These are phyloP conservation scores for Tenebrio molitor DNA, from an alignment of 1,140 invertebrate species.

Conservation along the genomic window DNA sequence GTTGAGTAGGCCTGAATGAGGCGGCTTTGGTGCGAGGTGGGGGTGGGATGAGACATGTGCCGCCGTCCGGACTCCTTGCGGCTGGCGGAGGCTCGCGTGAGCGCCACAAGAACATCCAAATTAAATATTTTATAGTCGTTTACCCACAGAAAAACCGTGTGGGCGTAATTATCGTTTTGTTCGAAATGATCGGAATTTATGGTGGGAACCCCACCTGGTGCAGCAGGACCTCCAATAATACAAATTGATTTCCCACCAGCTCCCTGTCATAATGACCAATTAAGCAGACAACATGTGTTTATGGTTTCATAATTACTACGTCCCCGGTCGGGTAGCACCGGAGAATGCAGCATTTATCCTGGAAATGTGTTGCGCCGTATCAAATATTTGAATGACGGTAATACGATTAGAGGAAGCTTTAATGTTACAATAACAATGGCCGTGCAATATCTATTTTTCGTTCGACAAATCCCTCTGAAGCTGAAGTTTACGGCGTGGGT, in stretches of 20 bases:
- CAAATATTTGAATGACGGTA: slow-evolving; percentile 44
- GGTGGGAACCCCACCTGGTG: slow-evolving; percentile 6
- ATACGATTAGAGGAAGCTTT: slow-evolving; percentile 46
- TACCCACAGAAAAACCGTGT: background rate
- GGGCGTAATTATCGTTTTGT: background rate
- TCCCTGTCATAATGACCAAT: slow-evolving; percentile 16
- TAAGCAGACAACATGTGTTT: slow-evolving; percentile 34
- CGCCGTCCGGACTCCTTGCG: slow-evolving; percentile 9
- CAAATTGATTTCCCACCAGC: slow-evolving; percentile 31
- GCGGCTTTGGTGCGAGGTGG: slow-evolving; percentile 45
- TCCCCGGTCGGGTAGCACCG: slow-evolving; percentile 2
- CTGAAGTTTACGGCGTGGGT: slow-evolving; percentile 24
- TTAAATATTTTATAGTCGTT: slow-evolving; percentile 29
- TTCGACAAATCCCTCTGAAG: slow-evolving; percentile 38
- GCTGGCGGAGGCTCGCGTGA: slow-evolving; percentile 5
- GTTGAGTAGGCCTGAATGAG: slow-evolving; percentile 55
- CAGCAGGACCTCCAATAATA: background rate
- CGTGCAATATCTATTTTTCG: slow-evolving; percentile 50
- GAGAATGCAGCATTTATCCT: slow-evolving; percentile 29
- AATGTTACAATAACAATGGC: slow-evolving; percentile 45
- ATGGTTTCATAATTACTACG: slow-evolving; percentile 28
- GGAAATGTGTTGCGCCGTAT: slow-evolving; percentile 9
- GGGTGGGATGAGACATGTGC: slow-evolving; percentile 59
- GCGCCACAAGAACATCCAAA: background rate
- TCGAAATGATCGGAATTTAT: slow-evolving; percentile 16